A percentile compares a stretch with the other conserved stretches of the same genome.
These are phyloP conservation scores for Drosophila burlai DNA, from an alignment of 1,140 invertebrate species.

Conservation along the genomic window DNA sequence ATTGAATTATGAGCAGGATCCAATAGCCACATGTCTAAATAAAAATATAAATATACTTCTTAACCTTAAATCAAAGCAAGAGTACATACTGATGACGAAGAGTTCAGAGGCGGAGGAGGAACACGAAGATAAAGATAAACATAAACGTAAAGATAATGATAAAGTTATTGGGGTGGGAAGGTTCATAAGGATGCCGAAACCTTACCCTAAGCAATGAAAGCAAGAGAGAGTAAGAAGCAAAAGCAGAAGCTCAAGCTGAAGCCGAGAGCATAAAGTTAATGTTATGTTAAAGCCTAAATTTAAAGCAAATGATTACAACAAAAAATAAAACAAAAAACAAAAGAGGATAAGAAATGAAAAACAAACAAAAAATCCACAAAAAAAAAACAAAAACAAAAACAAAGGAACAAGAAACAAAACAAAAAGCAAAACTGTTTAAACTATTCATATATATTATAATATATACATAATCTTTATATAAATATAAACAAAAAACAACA, in stretches of 20 bases:
- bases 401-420: conserved; percentile 29
- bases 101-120: neutral
- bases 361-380: conserved; percentile 5
- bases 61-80: conserved; percentile 14
- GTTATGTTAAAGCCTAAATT: conserved; percentile 65
- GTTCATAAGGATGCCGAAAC: neutral
- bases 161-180: conserved; percentile 9
- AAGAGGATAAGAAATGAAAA: conserved; percentile 1
- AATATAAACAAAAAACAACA: conserved; percentile 33
- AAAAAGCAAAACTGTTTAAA: conserved; percentile 47
- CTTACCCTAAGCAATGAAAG: conserved; percentile 7
- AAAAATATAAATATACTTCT: neutral
- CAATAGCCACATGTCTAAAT: conserved; percentile 24
- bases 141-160: neutral
- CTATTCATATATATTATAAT: conserved; percentile 53
- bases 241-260: conserved; percentile 34
- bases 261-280: conserved; percentile 65
- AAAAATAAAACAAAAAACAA: conserved; percentile 1
- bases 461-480: conserved; percentile 54
- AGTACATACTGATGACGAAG: conserved; percentile 5
- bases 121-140: neutral
- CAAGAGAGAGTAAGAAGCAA: conserved; percentile 15
- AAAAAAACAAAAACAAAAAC: conserved; percentile 15
- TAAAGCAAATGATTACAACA: conserved; percentile 36
- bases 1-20: conserved; percentile 5